Evolutionary conservation across 2,797 vertebrate species (phyloP).

Genomic region (Peromyscus eremicus): DNA sequence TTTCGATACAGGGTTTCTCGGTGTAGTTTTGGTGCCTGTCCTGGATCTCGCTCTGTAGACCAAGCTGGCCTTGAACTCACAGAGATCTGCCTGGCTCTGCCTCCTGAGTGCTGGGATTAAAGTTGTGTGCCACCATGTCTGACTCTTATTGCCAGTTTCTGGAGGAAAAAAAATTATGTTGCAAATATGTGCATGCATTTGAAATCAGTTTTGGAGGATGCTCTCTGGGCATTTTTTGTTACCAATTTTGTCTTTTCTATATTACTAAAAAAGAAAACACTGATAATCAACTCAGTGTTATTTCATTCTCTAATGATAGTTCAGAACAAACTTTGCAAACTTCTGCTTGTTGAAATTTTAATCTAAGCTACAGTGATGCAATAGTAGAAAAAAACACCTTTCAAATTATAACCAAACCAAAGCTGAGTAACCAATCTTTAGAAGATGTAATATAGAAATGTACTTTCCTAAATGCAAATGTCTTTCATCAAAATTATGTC

Average conservation of each 20-base stretch:
- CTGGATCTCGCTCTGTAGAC: background rate
- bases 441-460: slow-evolving; percentile 28
- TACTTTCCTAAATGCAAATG: slow-evolving; percentile 40
- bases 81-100: background rate
- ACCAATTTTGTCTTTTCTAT: slow-evolving; percentile 12
- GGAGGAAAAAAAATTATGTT: background rate
- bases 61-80: background rate
- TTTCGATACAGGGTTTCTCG: background rate
- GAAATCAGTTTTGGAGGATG: background rate
- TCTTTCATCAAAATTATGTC: slow-evolving; percentile 22
- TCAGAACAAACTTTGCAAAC: slow-evolving; percentile 35
- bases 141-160: background rate
- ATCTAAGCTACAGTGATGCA: background rate
- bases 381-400: slow-evolving; percentile 62
- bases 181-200: background rate
- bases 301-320: slow-evolving; percentile 9
- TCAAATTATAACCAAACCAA: slow-evolving; percentile 26
- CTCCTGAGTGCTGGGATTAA: background rate
- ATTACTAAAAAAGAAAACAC: background rate
- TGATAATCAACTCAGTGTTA: slow-evolving; percentile 5
- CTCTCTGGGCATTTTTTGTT: background rate
- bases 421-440: slow-evolving; percentile 18
- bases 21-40: background rate
- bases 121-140: background rate
- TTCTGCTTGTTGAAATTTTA: slow-evolving; percentile 58